Evolutionary conservation across 2,888 invertebrate species (phyloP), one percentile per base, ranked within the genome.

Genomic region (Microplitis deprimator): DNA sequence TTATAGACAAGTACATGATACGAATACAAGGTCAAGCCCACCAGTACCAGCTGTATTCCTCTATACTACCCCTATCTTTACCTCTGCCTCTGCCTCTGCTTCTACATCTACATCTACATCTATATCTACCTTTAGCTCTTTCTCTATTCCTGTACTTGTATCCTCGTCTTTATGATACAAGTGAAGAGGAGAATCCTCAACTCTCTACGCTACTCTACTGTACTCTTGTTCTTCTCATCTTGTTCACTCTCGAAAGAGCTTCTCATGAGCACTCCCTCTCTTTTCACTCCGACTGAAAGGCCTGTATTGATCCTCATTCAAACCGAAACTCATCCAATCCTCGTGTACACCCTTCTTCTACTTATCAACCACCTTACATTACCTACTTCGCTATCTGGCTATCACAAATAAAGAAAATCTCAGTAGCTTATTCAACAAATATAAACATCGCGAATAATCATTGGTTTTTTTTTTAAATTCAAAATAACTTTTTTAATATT

Each of bases 241-340:
- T 67, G 76, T 76, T 76, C 77, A 60, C 76, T 72, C 39, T 64
- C 77, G 68, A 41, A 68, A 50, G 13, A 50, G 50, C 50, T 50
- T 50, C 50, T 50, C 50, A 13, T 50, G 10, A 50, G 8, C 13
- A 8, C 73, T 73, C 74, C 61, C 73, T 76, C 72, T 29, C 39
- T 41, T 60, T 40, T 70, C 64, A 13, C 40, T 73, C 50, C 76
- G n/a, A 62, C 73, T 71, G 73, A 79, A 79, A 80, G 76, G 77
- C 83, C 85, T 80, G 87, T 87, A 87, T 87, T 84, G 87, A 87
- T 87, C 87, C 82, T 83, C 82, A 83, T 84, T 84, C 83, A 80
- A 80, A 82, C 82, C 82, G 79, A 81, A 84, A 84, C 82, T 81
- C 83, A 82, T 82, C 86, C 85, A 86, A 87, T 84, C 85, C 83